Evolutionary conservation across 2,888 invertebrate genomes (phyloP), one percentile per base, ranked within the genome.

Genomic region (Microctonus hyperodae): DNA sequence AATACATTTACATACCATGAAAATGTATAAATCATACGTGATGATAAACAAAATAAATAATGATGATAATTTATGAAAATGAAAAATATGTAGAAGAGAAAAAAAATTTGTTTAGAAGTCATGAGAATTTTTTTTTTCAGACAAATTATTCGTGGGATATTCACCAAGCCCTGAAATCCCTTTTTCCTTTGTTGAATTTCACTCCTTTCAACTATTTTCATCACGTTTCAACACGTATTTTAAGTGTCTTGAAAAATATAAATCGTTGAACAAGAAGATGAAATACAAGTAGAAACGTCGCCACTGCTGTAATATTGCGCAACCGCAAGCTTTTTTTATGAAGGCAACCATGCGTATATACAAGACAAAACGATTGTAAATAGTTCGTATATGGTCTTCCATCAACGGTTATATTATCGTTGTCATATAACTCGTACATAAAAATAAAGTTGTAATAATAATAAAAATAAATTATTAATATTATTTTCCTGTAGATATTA

Each of bases 241-340:
- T 20, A 33, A 31, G 53, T 28, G 53, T 22, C 20, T 23, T 13
- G 31, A 55, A 33, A 55, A 28, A 55, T 55, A 23, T 55, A 33
- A 55, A 55, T 55, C 31, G 10, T 16, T 11, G 25, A 44, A 44
- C 1, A 7, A 44, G 16, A n/a, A 35, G 44, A n/a, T 16, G n/a
- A 44, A 44, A 9, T 44, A 51, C 11, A 31, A 31, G 20, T 6
- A 33, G 33, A 20, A 13, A 28, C 3, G 20, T 5, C 16, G 44
- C 7, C 16, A 4, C 16, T 44, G 44, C 16, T 44, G 44, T 37
- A 35, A 53, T 51, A 62, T 62, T 62, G 51, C 51, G 62, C 53
- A 62, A 62, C 59, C 62, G 28, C 53, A 62, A 23, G 37, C 4
- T n/a, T 31, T 35, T 33, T 33, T 23, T 53, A 62, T 13, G 62